Percentiles rank a stretch among this genome's conserved stretches.
phyloP scores from a whole-genome alignment of 2,797 vertebrate genomes.

The Morus bassanus region DNA sequence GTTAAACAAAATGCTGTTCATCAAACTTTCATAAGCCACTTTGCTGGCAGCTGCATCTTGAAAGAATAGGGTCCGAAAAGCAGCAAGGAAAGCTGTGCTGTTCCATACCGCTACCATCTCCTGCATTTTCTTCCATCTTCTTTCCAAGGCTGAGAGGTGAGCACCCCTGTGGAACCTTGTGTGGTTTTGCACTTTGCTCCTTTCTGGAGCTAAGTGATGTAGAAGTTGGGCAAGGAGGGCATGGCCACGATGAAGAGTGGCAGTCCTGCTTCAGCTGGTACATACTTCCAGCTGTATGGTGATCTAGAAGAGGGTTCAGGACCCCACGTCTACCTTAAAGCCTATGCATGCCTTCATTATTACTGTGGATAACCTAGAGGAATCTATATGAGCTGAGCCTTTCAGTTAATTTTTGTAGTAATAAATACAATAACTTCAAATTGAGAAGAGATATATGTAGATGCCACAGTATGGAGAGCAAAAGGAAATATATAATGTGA shows the following conservation, averaged over 20 bases:
- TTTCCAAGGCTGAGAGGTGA: background rate
- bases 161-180: background rate
- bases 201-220: background rate
- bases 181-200: background rate
- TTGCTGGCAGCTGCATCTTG: conserved; percentile 26
- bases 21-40: conserved; percentile 53
- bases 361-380: background rate
- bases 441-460: background rate
- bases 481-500: background rate
- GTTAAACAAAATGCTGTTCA: conserved; percentile 58
- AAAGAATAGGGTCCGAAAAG: background rate
- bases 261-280: background rate
- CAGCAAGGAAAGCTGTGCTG: background rate
- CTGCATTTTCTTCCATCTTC: background rate
- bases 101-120: fast-evolving
- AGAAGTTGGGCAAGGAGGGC: background rate
- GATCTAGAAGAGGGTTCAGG: background rate
- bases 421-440: background rate
- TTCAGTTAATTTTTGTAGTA: background rate
- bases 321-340: background rate
- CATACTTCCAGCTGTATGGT: background rate
- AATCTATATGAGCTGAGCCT: background rate
- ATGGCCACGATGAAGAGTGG: background rate
- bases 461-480: background rate
- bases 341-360: background rate